Base-by-base conservation (phyloP, 2,888 invertebrate species). In the Flexamia atlantica region DNA sequence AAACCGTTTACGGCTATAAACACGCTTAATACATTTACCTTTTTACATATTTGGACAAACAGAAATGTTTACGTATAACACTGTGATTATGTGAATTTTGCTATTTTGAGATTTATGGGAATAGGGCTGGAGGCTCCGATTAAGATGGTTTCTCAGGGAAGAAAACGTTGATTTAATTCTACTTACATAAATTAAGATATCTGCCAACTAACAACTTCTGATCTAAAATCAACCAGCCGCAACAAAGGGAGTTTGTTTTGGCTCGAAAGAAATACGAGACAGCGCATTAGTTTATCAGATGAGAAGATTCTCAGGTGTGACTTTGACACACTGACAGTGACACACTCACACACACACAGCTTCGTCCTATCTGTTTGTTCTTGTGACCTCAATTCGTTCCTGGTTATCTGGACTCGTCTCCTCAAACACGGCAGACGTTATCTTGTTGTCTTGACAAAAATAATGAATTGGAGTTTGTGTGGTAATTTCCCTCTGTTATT, bases 251-350 rank as follows among this genome's bases (percentile, higher is more conserved):
- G 64, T 64, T 30, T 64, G 3, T 5, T 64, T 25, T 64, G 28
- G 64, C 30, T 14, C 23, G 14, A 28, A 30, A 28, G 64, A 64
- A 20, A 57, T 5, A 12, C 12, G 57, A 28, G 64, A 64, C 64
- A 64, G 64, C 64, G 14, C 28, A 64, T 64, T 64, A 64, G 14
- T 28, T 17, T 64, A 64, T 64, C 64, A 64, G 64, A 57, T 23
- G 12, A 23, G 23, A n/a, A 25, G 40, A 40, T 40, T 7, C 64
- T 53, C 64, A 64, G 64, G 64, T 64, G 64, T 64, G 64, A 30
- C 30, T 64, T 30, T 64, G 64, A 64, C 64, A 64, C 64, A 64
- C 28, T 64, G 64, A 64, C 64, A 64, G 28, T 64, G 64, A 64
- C 64, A 64, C 30, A 30, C 23, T 23, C 23, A 53, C 64, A 3